Evolutionary conservation across 2,113 vertebrate genomes (phyloP), one percentile per base, ranked within the genome.

Genomic region (Nothoprocta perdicaria): DNA sequence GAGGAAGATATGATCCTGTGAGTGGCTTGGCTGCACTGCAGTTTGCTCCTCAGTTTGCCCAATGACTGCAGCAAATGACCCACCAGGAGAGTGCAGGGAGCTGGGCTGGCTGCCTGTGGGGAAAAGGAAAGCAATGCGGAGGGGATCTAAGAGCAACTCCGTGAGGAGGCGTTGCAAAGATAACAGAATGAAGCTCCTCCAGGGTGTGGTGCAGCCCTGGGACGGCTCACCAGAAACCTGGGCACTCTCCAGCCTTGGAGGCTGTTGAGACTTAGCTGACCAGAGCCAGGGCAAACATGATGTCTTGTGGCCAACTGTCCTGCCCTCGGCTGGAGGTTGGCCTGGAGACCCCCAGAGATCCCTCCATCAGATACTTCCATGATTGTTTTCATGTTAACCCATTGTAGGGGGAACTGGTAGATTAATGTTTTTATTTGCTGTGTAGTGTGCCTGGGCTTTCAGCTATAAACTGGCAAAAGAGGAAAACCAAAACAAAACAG

Each of bases 1-100:
- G 99, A 99, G 79, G 99, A 99, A 75, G 99, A 99, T 97, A 98
- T 99, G 98, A 99, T 98, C 96, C 98, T 99, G 99, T 99, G 98
- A 99, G 99, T 98, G 40, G 13, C 72, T 57, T 65, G 5, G 1
- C 18, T 6, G 12, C 5, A 0, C 14, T 14, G 72, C 1, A 3
- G 53, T 53, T 60, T 19, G 8, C 76, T 87, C 84, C 48, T 58
- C 3, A 14, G 27, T 93, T 92, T 86, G 67, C 45, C 86, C 40
- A 3, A 1, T 9, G 14, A 86, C 86, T 65, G 21, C 80, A 23
- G 69, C 62, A 46, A 3, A 0, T 35, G 61, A 24, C n/a, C 14
- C 45, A 33, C 45, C 19, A 72, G 68, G 12, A 69, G 71, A 40
- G 35, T 29, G 41, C 3, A 71, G 35, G 63, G 35, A 60, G 33